A percentile compares a stretch with the other conserved stretches of the same genome.
These are phyloP conservation scores for Nowickia ferox DNA, from an alignment of 2,888 invertebrate species.

Conservation along the genomic window DNA sequence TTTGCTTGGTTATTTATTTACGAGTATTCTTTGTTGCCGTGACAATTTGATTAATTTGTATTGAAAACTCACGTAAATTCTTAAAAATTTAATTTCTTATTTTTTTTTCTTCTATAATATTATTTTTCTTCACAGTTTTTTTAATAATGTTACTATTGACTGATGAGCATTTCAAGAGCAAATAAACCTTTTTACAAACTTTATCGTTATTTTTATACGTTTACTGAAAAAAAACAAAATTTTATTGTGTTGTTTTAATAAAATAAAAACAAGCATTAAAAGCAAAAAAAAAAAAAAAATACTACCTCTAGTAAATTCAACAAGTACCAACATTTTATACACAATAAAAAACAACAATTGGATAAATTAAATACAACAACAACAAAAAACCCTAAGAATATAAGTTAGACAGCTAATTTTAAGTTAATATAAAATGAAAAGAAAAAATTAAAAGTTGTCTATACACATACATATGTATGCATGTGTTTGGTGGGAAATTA, in stretches of 20 bases:
- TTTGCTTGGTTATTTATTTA: not conserved
- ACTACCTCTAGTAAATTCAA: constrained; percentile 59
- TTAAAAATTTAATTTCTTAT: constrained; percentile 42
- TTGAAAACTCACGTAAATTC: constrained; percentile 57
- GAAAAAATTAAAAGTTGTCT: constrained; percentile 32
- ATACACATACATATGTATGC: too few species aligned
- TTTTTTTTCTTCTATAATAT: constrained; percentile 11
- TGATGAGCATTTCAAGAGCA: constrained; percentile 69
- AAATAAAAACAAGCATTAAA: constrained; percentile 26
- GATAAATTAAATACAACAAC: constrained; percentile 34
- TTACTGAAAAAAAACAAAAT: constrained; percentile 45
- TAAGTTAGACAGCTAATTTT: constrained; percentile 38
- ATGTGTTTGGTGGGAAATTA: not conserved
- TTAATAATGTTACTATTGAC: constrained; percentile 65
- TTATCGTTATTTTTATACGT: constrained; percentile 73
- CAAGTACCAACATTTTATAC: constrained; percentile 52
- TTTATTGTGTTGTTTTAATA: constrained; percentile 34
- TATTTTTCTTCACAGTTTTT: constrained; percentile 35
- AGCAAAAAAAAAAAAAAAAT: constrained; percentile 32
- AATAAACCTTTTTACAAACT: constrained; percentile 71
- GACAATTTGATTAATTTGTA: constrained; percentile 33
- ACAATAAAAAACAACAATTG: constrained; percentile 46
- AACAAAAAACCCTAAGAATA: constrained; percentile 14
- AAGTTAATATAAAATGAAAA: constrained; percentile 20
- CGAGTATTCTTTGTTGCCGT: not conserved